Conservation (phyloP, 2,113 vertebrate genomes). For the Xenopus borealis region DNA sequence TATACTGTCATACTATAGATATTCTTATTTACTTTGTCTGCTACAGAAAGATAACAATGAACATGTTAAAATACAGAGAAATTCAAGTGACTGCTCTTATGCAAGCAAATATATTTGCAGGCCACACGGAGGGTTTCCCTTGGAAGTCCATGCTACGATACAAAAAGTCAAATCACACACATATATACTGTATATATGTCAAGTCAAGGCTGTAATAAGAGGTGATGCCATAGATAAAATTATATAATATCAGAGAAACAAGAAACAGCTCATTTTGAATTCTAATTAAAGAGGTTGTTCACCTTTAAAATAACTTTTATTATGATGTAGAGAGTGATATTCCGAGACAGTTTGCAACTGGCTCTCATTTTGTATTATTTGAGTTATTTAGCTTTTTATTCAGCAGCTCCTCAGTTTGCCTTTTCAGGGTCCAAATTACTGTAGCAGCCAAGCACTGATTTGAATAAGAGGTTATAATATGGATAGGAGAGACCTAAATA, state of each 20-base stretch:
- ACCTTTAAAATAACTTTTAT: too few species aligned
- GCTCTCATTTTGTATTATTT: too few species aligned
- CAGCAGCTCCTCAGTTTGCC: too few species aligned
- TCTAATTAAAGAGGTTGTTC: not conserved
- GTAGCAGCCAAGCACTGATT: too few species aligned
- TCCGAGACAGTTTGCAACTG: too few species aligned
- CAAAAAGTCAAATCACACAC: not conserved
- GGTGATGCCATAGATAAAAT: not conserved
- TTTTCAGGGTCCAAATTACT: too few species aligned
- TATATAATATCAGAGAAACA: too few species aligned
- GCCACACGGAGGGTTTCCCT: not conserved
- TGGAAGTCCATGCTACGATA: conserved; percentile 21
- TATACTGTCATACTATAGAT: conserved; percentile 65
- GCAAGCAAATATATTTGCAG: conserved; percentile 3
- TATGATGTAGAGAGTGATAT: too few species aligned
- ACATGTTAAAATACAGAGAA: conserved; percentile 19
- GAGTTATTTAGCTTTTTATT: too few species aligned
- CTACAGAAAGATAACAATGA: not conserved
- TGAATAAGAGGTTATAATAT: too few species aligned
- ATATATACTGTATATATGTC: not conserved
- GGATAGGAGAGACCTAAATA: too few species aligned
- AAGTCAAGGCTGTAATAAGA: not conserved
- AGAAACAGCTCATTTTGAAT: not conserved
- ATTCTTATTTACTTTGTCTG: conserved; percentile 62
- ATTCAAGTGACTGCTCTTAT: conserved; percentile 45